These are phyloP conservation scores for Hydractinia symbiolongicarpus DNA, from an alignment of 30 jellyfish, hydroid and myxozoan species.

Conservation along the genomic window DNA sequence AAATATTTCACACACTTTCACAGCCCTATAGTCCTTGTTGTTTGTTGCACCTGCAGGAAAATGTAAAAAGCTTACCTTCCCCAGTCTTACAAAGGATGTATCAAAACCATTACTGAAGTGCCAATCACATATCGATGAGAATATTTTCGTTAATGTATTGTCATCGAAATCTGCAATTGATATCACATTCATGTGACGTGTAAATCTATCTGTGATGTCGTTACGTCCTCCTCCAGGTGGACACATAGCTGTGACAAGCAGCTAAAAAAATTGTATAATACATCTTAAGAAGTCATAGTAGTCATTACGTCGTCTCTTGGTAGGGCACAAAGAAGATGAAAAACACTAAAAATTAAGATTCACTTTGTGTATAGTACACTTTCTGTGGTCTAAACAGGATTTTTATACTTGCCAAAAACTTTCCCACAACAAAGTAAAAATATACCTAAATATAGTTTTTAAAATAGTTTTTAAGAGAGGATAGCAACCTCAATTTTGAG, in stretches of 20 bases:
- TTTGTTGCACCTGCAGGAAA: background rate
- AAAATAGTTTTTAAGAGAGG: too few species aligned
- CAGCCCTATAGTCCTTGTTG: background rate
- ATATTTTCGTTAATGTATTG: conserved; percentile 75
- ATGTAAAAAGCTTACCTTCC: conserved; percentile 58
- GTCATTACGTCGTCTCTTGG: too few species aligned
- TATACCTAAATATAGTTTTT: too few species aligned
- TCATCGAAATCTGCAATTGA: conserved; percentile 95
- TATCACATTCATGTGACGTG: conserved; percentile 86
- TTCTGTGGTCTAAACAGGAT: too few species aligned
- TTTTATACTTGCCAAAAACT: too few species aligned
- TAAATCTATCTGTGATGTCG: conserved; percentile 79
- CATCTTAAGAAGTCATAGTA: background rate
- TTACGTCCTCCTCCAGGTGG: conserved; percentile 99
- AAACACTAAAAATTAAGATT: too few species aligned
- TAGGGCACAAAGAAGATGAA: too few species aligned
- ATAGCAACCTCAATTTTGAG: too few species aligned
- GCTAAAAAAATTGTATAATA: conserved; percentile 29
- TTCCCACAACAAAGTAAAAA: too few species aligned
- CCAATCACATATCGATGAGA: conserved; percentile 95
- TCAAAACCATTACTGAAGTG: conserved; percentile 92
- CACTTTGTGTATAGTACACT: too few species aligned
- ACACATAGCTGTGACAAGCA: conserved; percentile 94
- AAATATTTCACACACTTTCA: background rate
- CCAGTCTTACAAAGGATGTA: conserved; percentile 78